Evolutionary conservation across 2,888 invertebrate species (phyloP).

Genomic region (Lacanobia oleracea): DNA sequence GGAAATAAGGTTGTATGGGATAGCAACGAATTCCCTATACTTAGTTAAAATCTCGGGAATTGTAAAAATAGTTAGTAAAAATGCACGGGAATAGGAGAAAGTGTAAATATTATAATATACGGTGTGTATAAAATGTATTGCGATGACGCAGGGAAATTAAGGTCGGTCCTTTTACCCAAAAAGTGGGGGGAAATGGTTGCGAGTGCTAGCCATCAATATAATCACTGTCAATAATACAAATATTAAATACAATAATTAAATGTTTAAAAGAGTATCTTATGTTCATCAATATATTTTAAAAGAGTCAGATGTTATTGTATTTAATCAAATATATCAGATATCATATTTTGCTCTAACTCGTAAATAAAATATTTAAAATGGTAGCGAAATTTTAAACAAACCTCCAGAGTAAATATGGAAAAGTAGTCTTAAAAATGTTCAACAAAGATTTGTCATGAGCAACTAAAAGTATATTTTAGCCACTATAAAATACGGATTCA

Average conservation of each 20-base stretch:
- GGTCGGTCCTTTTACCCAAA: not conserved
- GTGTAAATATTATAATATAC: constrained; percentile 43
- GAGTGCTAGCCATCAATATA: constrained; percentile 17
- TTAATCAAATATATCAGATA: constrained; percentile 21
- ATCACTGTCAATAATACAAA: constrained; percentile 32
- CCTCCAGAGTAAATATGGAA: constrained; percentile 2
- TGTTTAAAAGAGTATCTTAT: constrained; percentile 32
- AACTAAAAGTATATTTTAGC: constrained; percentile 20
- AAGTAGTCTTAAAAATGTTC: constrained; percentile 3
- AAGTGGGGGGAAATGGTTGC: not conserved
- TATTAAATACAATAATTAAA: constrained; percentile 35
- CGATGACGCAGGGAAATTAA: constrained; percentile 4
- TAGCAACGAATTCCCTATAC: constrained; percentile 26
- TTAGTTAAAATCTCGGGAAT: not conserved
- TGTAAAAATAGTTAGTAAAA: constrained; percentile 26
- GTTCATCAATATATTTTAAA: constrained; percentile 33
- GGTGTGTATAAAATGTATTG: constrained; percentile 33
- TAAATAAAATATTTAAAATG: constrained; percentile 9
- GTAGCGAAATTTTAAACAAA: not conserved
- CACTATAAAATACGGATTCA: constrained; percentile 23
- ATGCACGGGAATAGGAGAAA: constrained; percentile 18
- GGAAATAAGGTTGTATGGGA: constrained; percentile 46
- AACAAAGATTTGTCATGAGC: not conserved
- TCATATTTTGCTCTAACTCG: constrained; percentile 23
- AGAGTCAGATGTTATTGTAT: constrained; percentile 3